phyloP scores from a whole-genome alignment of 2,888 invertebrate species.

The Sarcophaga rosellei region DNA sequence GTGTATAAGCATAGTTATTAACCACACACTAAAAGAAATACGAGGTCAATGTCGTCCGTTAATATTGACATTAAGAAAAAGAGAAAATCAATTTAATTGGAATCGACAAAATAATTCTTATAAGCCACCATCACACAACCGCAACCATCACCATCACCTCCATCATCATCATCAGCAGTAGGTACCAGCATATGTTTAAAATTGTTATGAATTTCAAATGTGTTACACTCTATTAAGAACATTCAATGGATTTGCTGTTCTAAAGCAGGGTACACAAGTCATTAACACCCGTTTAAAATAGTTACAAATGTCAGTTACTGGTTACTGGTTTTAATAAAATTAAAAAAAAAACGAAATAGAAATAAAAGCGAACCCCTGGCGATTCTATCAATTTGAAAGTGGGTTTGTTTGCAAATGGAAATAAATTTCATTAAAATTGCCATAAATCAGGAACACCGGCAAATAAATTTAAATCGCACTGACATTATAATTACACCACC shows the following conservation, averaged over 20 bases:
- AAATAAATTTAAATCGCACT: conserved; percentile 46
- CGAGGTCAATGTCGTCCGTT: too few relatives aligned
- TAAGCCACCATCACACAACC: too few relatives aligned
- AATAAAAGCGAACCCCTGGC: neutral
- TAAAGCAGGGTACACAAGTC: neutral
- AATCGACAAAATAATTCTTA: too few relatives aligned
- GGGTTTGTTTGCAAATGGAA: conserved; percentile 5
- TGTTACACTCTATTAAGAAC: neutral
- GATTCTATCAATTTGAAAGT: conserved; percentile 14
- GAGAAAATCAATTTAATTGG: too few relatives aligned
- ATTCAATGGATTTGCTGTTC: neutral
- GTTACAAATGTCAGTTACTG: neutral
- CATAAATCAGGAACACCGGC: conserved; percentile 39
- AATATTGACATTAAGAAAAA: too few relatives aligned
- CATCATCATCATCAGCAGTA: too few relatives aligned
- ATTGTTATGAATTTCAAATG: neutral
- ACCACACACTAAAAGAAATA: too few relatives aligned
- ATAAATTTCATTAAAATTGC: conserved; percentile 31
- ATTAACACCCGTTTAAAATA: neutral
- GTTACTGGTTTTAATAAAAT: neutral
- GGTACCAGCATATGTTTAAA: neutral
- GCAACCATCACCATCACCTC: too few relatives aligned
- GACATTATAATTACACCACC: conserved; percentile 39
- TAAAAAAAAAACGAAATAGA: conserved; percentile 27
- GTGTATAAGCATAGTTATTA: too few relatives aligned